Percentiles rank a stretch among this genome's conserved stretches.
Conservation (phyloP, 2,888 invertebrate genomes). For the Cepaea hortensis region DNA sequence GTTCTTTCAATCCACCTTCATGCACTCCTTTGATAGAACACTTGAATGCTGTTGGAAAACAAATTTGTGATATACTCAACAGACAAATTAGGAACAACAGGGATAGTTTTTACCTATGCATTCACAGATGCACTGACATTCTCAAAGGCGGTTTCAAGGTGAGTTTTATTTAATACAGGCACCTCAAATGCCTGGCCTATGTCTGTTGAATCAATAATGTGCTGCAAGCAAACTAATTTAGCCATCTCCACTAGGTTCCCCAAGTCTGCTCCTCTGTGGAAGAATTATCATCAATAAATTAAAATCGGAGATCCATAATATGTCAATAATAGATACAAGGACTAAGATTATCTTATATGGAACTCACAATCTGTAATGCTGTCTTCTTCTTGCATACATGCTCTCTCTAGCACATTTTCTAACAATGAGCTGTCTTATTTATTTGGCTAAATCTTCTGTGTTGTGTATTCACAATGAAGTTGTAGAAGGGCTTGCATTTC, state of each 20-base stretch:
- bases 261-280: slow-evolving; percentile 88
- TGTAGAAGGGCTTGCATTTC: too few species aligned
- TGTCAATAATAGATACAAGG: not conserved
- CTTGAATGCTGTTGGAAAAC: too few species aligned
- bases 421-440: too few species aligned
- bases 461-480: too few species aligned
- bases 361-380: too few species aligned
- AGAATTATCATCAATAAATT: not conserved
- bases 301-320: not conserved
- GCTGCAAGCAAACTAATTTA: slow-evolving; percentile 89
- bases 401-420: too few species aligned
- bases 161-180: slow-evolving; percentile 82
- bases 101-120: slow-evolving; percentile 62
- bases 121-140: slow-evolving; percentile 92
- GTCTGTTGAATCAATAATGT: slow-evolving; percentile 80
- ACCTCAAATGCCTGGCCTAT: slow-evolving; percentile 65
- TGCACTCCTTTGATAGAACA: too few species aligned
- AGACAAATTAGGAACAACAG: not conserved
- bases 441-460: too few species aligned
- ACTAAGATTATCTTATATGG: too few species aligned
- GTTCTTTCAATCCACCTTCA: not conserved
- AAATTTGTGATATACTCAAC: too few species aligned
- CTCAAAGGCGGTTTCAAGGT: slow-evolving; percentile 86
- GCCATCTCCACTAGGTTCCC: slow-evolving; percentile 92
- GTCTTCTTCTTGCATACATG: too few species aligned